These are phyloP conservation scores for Siniperca knerii DNA, from an alignment of 2,113 vertebrate species.

Conservation along the genomic window DNA sequence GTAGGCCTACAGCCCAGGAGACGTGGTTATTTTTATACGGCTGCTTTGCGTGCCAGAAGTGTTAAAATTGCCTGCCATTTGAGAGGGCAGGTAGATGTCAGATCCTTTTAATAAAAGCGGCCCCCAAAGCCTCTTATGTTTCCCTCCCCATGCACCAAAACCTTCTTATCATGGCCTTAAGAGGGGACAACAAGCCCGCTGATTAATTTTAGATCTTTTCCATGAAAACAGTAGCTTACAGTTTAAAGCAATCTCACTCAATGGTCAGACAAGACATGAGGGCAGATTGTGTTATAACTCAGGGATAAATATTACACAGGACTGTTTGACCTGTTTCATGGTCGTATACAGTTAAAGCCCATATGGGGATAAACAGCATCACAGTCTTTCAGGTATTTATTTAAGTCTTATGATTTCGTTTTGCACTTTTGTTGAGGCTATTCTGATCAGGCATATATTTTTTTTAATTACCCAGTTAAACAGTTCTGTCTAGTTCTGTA, in stretches of 20 bases:
- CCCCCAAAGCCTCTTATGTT: constrained; percentile 84
- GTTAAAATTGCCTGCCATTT: constrained; percentile 73
- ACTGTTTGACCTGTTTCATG: constrained; percentile 63
- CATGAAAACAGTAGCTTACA: constrained; percentile 84
- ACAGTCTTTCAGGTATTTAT: background rate
- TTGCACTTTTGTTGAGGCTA: background rate
- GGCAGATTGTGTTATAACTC: constrained; percentile 58
- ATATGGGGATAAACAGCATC: constrained; percentile 70
- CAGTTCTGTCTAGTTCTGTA: background rate
- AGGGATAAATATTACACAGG: constrained; percentile 58
- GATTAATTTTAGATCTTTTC: constrained; percentile 85
- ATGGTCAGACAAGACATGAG: constrained; percentile 58
- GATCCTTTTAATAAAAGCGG: constrained; percentile 80
- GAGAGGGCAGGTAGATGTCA: constrained; percentile 84
- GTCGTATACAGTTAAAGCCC: constrained; percentile 61
- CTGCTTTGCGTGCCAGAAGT: constrained; percentile 66
- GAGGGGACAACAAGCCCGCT: constrained; percentile 74
- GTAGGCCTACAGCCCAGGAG: constrained; percentile 21
- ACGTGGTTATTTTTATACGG: constrained; percentile 36
- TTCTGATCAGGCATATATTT: background rate
- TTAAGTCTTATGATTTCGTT: background rate
- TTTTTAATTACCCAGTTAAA: background rate
- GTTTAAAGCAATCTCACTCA: constrained; percentile 79
- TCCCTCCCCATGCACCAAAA: constrained; percentile 70
- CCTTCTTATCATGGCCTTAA: constrained; percentile 81